Evolutionary conservation across 2,113 vertebrate genomes (phyloP).

Genomic region (Protobothrops flavoviridis): DNA sequence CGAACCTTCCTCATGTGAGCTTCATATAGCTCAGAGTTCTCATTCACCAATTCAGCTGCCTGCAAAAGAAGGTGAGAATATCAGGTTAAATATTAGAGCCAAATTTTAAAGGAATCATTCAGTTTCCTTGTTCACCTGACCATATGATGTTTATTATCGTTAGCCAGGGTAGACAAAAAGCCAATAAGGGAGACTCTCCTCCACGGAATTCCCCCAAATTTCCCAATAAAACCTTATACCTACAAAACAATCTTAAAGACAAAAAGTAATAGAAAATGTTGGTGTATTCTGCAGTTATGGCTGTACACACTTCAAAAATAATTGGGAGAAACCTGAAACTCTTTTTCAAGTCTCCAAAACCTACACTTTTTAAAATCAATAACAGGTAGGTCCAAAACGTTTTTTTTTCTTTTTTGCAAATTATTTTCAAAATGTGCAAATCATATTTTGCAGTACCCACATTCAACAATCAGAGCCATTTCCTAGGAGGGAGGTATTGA

Average conservation of each 20-base stretch:
- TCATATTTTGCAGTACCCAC: not conserved
- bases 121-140: not conserved
- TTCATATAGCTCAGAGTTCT: conserved; percentile 77
- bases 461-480: not conserved
- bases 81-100: not conserved
- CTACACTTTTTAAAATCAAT: not conserved
- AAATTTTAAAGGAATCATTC: not conserved
- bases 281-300: not conserved
- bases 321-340: not conserved
- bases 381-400: not conserved
- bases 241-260: not conserved
- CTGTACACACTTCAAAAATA: not conserved
- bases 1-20: conserved; percentile 78
- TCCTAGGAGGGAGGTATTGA: not conserved
- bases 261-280: not conserved
- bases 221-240: not conserved
- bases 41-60: conserved; percentile 91
- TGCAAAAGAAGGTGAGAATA: conserved; percentile 50
- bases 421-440: not conserved
- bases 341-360: not conserved
- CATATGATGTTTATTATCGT: not conserved
- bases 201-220: not conserved
- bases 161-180: not conserved
- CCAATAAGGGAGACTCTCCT: not conserved
- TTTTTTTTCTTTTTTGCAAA: not conserved